A percentile compares a stretch with the other conserved stretches of the same genome.
phyloP scores from a whole-genome alignment of 2,113 vertebrate species.

The Burhinus bistriatus region DNA sequence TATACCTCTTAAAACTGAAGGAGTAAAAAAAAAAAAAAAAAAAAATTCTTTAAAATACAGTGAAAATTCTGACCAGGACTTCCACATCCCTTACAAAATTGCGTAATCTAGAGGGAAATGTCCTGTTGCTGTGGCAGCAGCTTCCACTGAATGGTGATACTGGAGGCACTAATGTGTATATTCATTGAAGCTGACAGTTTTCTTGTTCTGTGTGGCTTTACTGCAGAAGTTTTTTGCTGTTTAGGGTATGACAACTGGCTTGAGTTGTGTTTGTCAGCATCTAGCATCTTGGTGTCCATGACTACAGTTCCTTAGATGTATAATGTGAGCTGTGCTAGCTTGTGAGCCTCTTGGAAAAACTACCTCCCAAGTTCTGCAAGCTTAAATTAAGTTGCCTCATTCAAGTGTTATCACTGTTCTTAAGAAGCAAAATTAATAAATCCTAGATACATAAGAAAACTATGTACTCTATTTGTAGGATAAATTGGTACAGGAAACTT shows the following conservation, averaged over 20 bases:
- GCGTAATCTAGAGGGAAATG: background rate
- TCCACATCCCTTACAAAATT: background rate
- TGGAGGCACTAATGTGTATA: background rate
- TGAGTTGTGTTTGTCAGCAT: background rate
- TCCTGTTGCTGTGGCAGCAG: background rate
- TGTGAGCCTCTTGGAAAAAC: background rate
- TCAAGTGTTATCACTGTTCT: background rate
- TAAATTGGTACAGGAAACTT: background rate
- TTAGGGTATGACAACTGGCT: background rate
- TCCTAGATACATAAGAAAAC: background rate
- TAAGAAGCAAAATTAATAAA: background rate
- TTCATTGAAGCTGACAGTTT: background rate
- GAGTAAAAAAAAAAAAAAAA: background rate
- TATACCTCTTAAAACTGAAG: background rate
- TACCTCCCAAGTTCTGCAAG: accelerated
- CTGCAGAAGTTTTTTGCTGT: background rate
- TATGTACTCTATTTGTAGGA: background rate
- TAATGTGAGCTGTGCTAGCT: background rate
- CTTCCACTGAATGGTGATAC: background rate
- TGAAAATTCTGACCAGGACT: background rate
- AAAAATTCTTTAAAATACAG: background rate
- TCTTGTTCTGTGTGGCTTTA: background rate
- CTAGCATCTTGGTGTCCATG: background rate
- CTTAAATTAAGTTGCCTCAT: background rate
- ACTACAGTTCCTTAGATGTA: background rate